Percentiles rank a stretch among this genome's conserved stretches.
phyloP scores from a whole-genome alignment of 2,888 invertebrate species.

The Synergus umbraculus region DNA sequence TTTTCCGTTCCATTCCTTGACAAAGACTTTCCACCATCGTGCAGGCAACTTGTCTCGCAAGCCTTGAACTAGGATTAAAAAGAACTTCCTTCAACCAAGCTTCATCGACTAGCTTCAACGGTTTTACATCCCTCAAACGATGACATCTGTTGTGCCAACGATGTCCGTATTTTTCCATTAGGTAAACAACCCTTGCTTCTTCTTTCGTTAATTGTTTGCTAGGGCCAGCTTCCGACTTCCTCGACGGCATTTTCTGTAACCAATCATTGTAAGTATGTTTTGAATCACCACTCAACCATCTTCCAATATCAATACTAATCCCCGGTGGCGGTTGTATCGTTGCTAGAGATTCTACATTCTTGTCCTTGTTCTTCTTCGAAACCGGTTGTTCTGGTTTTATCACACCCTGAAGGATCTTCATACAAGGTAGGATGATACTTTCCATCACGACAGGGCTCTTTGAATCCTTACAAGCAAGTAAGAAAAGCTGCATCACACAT shows the following conservation, averaged over 20 bases:
- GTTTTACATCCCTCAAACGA: slow-evolving; percentile 80
- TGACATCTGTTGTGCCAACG: slow-evolving; percentile 80
- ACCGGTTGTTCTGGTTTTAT: slow-evolving; percentile 84
- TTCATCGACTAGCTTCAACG: slow-evolving; percentile 83
- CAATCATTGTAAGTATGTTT: slow-evolving; percentile 86
- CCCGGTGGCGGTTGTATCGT: slow-evolving; percentile 81
- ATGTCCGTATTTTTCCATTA: slow-evolving; percentile 87
- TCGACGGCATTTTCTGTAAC: slow-evolving; percentile 82
- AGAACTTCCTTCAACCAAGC: slow-evolving; percentile 95
- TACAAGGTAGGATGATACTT: slow-evolving; percentile 93
- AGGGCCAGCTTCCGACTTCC: slow-evolving; percentile 68
- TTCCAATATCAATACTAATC: slow-evolving; percentile 84
- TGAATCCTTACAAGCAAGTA: slow-evolving; percentile 86
- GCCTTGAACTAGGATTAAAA: slow-evolving; percentile 93
- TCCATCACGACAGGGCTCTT: slow-evolving; percentile 93
- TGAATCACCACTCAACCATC: slow-evolving; percentile 86
- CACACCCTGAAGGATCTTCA: slow-evolving; percentile 92
- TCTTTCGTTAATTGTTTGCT: slow-evolving; percentile 68
- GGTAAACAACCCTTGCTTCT: slow-evolving; percentile 79
- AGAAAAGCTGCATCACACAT: slow-evolving; percentile 92
- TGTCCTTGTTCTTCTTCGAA: slow-evolving; percentile 80
- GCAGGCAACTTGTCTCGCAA: slow-evolving; percentile 93
- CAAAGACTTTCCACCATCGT: slow-evolving; percentile 92
- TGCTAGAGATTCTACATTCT: slow-evolving; percentile 79
- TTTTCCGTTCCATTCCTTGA: slow-evolving; percentile 83